These are phyloP conservation scores for Sorex fumeus DNA, from an alignment of 2,113 vertebrate species.

Conservation along the genomic window DNA sequence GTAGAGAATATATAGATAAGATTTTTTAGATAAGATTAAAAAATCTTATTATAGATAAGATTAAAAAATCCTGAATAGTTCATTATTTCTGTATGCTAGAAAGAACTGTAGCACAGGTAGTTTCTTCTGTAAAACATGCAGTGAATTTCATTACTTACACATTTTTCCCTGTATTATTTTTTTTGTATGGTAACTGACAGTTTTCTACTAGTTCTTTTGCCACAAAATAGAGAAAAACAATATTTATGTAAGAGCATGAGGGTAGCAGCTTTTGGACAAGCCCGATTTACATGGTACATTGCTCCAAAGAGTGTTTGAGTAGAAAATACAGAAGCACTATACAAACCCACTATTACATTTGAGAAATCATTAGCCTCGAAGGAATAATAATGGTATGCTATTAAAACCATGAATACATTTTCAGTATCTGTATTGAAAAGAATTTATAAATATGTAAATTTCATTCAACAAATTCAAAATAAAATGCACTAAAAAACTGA, in stretches of 20 bases:
- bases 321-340: conserved; percentile 83
- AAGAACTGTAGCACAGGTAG: conserved; percentile 65
- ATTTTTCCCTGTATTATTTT: conserved; percentile 64
- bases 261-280: conserved; percentile 77
- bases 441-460: conserved; percentile 89
- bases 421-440: conserved; percentile 84
- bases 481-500: conserved; percentile 99
- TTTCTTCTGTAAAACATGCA: conserved; percentile 69
- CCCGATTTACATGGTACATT: conserved; percentile 78
- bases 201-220: conserved; percentile 73
- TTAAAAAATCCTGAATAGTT: conserved; percentile 61
- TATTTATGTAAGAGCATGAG: conserved; percentile 73
- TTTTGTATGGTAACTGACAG: conserved; percentile 65
- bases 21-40: not conserved
- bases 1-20: conserved; percentile 9
- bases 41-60: too few species aligned
- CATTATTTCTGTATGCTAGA: conserved; percentile 60
- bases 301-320: conserved; percentile 76
- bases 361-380: conserved; percentile 84
- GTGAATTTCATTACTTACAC: conserved; percentile 47
- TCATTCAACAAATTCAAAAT: conserved; percentile 92
- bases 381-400: conserved; percentile 80
- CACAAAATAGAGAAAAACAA: conserved; percentile 74
- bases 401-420: conserved; percentile 85
- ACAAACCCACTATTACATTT: conserved; percentile 83